Evolutionary conservation across 92 coral and sea anemone genomes (phyloP).

Genomic region (Epizoanthus fatuus): DNA sequence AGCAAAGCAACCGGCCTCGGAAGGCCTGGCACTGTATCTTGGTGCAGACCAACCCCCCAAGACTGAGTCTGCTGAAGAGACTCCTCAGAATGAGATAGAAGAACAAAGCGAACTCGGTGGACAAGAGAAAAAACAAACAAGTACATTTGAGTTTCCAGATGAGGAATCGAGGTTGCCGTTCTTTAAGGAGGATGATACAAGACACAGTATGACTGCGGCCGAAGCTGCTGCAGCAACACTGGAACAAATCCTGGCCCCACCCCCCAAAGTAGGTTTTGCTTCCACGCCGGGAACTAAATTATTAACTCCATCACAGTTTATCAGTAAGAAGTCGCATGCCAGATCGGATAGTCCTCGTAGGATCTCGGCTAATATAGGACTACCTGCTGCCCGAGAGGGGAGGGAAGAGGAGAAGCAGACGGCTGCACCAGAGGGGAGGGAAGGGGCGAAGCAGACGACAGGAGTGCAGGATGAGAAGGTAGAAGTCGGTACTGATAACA

Average conservation of each 20-base stretch:
- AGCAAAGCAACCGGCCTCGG: constrained; percentile 67
- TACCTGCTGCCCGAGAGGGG: neutral
- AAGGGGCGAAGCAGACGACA: neutral
- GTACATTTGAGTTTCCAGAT: constrained; percentile 30
- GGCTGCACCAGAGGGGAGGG: neutral
- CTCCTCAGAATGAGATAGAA: neutral
- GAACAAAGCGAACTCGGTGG: neutral
- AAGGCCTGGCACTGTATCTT: constrained; percentile 59
- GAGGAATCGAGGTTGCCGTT: constrained; percentile 38
- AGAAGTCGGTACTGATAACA: neutral
- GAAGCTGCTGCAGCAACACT: constrained; percentile 48
- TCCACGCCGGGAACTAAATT: constrained; percentile 43
- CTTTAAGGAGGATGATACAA: constrained; percentile 30
- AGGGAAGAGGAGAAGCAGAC: neutral
- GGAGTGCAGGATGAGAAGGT: constrained; percentile 7
- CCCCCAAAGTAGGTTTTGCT: constrained; percentile 49
- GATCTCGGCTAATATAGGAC: constrained; percentile 35
- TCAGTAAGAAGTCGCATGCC: constrained; percentile 18
- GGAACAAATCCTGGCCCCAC: constrained; percentile 65
- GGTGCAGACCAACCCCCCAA: neutral
- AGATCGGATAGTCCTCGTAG: constrained; percentile 45
- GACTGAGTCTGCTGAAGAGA: neutral
- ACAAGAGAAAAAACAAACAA: neutral
- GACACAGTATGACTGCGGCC: neutral
- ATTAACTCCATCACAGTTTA: constrained; percentile 31